Evolutionary conservation across 2,113 vertebrate genomes (phyloP).

Genomic region (Datnioides undecimradiatus): DNA sequence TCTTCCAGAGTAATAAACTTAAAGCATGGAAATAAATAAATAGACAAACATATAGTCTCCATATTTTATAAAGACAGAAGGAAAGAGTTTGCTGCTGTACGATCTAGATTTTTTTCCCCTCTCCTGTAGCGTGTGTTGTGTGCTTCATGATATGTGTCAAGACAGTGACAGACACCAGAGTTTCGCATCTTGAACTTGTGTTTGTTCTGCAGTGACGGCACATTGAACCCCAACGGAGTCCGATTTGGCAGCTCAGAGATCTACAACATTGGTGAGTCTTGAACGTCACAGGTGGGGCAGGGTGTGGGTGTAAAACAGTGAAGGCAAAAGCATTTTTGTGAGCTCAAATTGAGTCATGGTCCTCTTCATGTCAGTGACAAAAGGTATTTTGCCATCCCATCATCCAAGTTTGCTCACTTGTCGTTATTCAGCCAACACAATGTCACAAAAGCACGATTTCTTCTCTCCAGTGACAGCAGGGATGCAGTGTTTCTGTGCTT

Average conservation of each 20-base stretch:
- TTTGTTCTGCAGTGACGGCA: conserved; percentile 89
- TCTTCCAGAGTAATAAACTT: background rate
- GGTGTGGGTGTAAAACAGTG: background rate
- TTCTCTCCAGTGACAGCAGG: background rate
- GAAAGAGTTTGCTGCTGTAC: background rate
- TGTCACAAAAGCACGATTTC: background rate
- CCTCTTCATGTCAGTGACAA: background rate
- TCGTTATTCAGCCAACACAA: background rate
- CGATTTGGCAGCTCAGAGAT: conserved; percentile 98
- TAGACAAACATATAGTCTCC: background rate
- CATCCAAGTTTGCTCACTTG: conserved; percentile 6
- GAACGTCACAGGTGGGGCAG: background rate
- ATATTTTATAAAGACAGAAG: background rate
- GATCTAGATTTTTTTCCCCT: background rate
- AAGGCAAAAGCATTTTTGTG: background rate
- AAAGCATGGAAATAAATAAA: background rate
- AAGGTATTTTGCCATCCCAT: background rate
- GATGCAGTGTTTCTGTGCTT: background rate
- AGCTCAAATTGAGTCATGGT: background rate
- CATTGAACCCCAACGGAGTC: conserved; percentile 96
- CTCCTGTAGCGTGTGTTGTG: background rate
- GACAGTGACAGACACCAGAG: background rate
- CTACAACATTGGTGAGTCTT: conserved; percentile 95
- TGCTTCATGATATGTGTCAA: conserved; percentile 1
- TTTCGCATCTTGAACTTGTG: conserved; percentile 29